phyloP scores from a whole-genome alignment of 1,140 invertebrate genomes.

The Neoseiulus cucumeris region DNA sequence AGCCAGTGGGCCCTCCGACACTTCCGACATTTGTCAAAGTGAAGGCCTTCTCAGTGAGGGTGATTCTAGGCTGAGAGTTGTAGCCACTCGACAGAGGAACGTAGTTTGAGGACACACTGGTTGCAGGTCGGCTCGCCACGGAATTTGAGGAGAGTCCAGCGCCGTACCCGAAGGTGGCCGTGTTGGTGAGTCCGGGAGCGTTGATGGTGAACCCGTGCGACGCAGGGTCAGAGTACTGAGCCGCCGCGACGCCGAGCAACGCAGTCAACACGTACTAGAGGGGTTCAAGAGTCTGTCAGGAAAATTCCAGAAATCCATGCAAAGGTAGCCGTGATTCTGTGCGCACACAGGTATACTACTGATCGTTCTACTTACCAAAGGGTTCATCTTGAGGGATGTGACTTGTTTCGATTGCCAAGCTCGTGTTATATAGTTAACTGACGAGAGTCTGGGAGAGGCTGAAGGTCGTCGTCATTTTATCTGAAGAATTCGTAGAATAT shows the following conservation, averaged over 20 bases:
- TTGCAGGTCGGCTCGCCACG: background rate
- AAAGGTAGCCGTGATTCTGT: no score
- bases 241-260: background rate
- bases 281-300: no score
- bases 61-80: background rate
- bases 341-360: no score
- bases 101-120: background rate
- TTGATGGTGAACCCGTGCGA: conserved; percentile 8
- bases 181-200: background rate
- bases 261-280: background rate
- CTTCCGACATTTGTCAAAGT: conserved; percentile 1
- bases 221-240: background rate
- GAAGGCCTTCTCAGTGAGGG: background rate
- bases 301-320: no score
- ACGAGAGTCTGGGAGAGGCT: no score
- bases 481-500: no score
- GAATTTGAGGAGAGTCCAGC: background rate
- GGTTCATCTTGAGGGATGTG: no score
- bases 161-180: background rate
- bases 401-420: no score
- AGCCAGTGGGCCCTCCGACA: conserved; percentile 3
- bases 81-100: background rate
- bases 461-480: no score
- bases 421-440: no score
- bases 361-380: no score